Base-by-base conservation (phyloP, 2,113 vertebrate species). In the Scytalopus superciliaris region DNA sequence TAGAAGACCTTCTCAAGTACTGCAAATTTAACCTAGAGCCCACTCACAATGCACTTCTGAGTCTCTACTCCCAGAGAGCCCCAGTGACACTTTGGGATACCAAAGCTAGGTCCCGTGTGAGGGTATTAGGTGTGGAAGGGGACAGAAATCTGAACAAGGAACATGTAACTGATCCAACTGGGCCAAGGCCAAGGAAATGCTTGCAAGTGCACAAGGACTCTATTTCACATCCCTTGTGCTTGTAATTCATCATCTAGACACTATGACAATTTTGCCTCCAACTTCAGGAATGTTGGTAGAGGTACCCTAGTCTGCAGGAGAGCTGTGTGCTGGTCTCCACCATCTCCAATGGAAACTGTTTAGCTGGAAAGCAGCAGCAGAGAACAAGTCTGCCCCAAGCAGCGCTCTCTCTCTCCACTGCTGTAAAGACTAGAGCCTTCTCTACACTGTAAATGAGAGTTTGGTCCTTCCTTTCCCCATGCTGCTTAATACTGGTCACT, bases 171-270 rank as follows among this genome's bases (percentile, higher is more conserved):
- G 87, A 95, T 90, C 56, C 69, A 84, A 23, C 64, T 78, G 84
- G 40, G 91, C 22, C 1, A 5, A 82, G 37, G 66, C 83, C 89
- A 91, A 67, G 67, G 50, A 92, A 87, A 95, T 91, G 63, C 67
- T 35, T 91, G 44, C 1, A 3, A 84, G 81, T 62, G 50, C 78
- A 87, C 45, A 76, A 31, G 72, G 67, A 42, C 59, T 35, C 53
- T 73, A 55, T 93, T 83, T 93, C 78, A 91, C 35, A 88, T 55
- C 75, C 78, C 85, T 59, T 59, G 53, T 55, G 87, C 74, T 77
- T 82, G 40, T 57, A 64, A 95, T 66, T 70, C 35, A 93, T 93
- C 93, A 91, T 55, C 66, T 31, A 76, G 74, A 64, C 66, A 72
- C 47, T 49, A 55, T 2, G 35, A 81, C 24, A 84, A 47, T 53